A percentile compares a stretch with the other conserved stretches of the same genome.
Evolutionary conservation across 2,888 invertebrate genomes (phyloP).

Genomic region (Podabrus alpinus): DNA sequence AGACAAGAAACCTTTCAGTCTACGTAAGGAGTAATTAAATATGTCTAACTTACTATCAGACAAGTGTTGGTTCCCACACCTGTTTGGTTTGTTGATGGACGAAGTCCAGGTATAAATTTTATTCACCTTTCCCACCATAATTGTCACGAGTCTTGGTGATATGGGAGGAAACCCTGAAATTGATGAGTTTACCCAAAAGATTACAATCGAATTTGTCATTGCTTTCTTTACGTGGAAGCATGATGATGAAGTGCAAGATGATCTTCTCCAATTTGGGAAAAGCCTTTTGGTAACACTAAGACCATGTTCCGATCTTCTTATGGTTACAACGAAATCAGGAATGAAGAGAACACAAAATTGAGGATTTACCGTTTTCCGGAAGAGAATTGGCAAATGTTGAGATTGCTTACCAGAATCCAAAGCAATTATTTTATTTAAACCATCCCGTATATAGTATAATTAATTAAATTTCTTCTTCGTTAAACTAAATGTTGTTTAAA

Average conservation of each 20-base stretch:
- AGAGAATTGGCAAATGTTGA: too few relatives aligned
- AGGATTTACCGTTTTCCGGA: too few relatives aligned
- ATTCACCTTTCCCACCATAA: neutral
- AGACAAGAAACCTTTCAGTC: neutral
- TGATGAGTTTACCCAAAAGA: neutral
- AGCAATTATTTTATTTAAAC: neutral
- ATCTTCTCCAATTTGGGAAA: neutral
- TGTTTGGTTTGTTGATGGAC: neutral
- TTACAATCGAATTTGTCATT: neutral
- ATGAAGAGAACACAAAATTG: too few relatives aligned
- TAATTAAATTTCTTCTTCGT: neutral
- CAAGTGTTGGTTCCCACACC: neutral
- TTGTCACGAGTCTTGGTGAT: neutral
- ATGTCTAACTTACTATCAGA: neutral
- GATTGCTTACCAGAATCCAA: neutral
- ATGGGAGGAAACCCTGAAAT: neutral
- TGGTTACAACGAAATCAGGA: too few relatives aligned
- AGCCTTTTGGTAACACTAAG: too few relatives aligned
- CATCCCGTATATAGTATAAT: neutral
- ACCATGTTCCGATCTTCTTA: too few relatives aligned
- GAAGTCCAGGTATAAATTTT: neutral
- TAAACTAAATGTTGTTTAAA: neutral
- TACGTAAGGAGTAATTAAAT: neutral
- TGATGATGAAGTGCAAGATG: neutral
- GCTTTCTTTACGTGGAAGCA: neutral